Evolutionary conservation across 1,140 invertebrate species (phyloP), one percentile per base, ranked within the genome.

Genomic region (Lucilia cuprina): DNA sequence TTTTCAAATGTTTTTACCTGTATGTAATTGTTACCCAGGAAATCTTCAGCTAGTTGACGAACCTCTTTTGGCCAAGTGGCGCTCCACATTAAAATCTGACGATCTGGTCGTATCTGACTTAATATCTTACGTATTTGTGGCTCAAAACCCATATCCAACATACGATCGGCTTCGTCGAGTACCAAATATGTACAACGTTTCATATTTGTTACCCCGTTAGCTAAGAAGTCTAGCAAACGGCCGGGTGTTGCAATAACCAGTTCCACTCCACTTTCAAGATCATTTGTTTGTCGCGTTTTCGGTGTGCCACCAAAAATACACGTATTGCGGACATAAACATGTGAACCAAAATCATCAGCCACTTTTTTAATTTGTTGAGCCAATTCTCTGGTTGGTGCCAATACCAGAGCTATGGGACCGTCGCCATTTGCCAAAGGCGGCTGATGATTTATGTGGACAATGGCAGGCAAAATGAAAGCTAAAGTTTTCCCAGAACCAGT

Each of bases 131-230:
- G 93, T 86, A 99, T 99, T 92, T 99, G 98, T 13, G 98, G 98
- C 91, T 99, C 98, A 92, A 99, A 99, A 87, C 98, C 98, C 98
- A 99, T 99, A 92, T 99, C 98, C 87, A 99, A 93, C 98, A 99
- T 99, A 80, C 98, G 94, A 92, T 99, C 98, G 86, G 98, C 98
- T 92, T 99, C 98, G 92, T 99, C 98, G 70, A 99, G 92, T 5
- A 99, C 98, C 83, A 99, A 93, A 92, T 98, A 99, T 35, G 97
- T 98, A 88, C 96, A 97, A 65, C 97, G 93, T 47, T 94, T 92
- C 21, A 99, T 91, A 91, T 97, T 98, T 0, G 97, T 98, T 65
- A 95, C 96, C 1, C 96, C 96, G 84, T 94, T 93, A 90, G 99
- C 97, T 14, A 99, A 91, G 89, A 99, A 99, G 92, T 99, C 98